A percentile compares a stretch with the other conserved stretches of the same genome.
These are phyloP conservation scores for Oreotrochilus melanogaster DNA, from an alignment of 2,113 vertebrate genomes.

Conservation along the genomic window DNA sequence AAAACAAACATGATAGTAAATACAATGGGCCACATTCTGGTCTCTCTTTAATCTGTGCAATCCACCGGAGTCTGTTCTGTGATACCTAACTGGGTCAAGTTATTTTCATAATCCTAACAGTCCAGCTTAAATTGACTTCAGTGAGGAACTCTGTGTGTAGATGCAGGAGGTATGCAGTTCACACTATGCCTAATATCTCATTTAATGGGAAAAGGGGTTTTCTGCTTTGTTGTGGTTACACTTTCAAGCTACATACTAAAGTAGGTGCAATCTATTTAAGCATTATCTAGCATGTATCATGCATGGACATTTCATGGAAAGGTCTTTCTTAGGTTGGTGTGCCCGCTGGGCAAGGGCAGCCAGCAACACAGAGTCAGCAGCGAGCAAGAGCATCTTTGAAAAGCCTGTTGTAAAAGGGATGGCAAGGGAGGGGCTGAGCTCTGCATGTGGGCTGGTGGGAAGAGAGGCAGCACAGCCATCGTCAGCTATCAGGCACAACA, in stretches of 20 bases:
- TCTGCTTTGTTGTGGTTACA: neutral
- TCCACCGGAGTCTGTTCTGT: neutral
- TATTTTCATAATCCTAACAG: slow-evolving; percentile 20
- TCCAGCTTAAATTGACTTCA: neutral
- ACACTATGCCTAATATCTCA: neutral
- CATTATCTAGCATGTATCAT: neutral
- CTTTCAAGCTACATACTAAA: neutral
- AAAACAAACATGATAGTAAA: slow-evolving; percentile 67
- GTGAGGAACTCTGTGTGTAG: neutral
- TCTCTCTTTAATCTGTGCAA: neutral
- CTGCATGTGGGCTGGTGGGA: neutral
- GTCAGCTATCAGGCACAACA: neutral
- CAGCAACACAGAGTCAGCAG: neutral
- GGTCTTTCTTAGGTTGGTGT: neutral
- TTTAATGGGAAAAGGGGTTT: neutral
- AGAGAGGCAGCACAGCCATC: neutral
- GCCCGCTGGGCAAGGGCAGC: neutral
- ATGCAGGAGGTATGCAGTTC: neutral
- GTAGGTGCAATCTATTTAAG: neutral
- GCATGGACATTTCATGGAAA: neutral
- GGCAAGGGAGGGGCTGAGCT: neutral
- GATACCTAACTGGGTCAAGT: neutral
- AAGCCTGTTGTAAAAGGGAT: neutral
- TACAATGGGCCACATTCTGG: slow-evolving; percentile 40
- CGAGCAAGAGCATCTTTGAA: neutral